A percentile compares a stretch with the other conserved stretches of the same genome.
These are phyloP conservation scores for Nothobranchius kuhntae DNA, from an alignment of 2,113 vertebrate species.

Conservation along the genomic window DNA sequence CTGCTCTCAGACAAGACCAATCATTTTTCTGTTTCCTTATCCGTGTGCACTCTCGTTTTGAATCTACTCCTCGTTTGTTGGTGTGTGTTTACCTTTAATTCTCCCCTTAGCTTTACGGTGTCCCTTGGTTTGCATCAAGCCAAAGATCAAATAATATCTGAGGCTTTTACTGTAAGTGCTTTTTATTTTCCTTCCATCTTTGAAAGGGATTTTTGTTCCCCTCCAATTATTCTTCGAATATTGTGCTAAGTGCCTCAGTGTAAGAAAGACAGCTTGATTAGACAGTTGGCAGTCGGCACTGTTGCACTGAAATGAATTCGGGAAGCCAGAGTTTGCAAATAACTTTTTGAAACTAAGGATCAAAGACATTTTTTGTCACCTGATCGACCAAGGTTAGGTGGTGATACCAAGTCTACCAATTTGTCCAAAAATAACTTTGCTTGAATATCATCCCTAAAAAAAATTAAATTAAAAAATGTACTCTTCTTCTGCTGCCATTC, in stretches of 20 bases:
- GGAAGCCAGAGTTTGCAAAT: conserved; percentile 14
- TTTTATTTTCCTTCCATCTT: conserved; percentile 25
- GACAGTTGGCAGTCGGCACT: conserved; percentile 10
- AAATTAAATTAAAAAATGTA: too few species aligned
- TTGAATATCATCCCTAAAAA: too few species aligned
- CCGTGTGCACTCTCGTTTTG: neutral
- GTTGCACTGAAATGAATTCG: conserved; percentile 17
- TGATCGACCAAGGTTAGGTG: too few species aligned
- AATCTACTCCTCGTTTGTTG: neutral
- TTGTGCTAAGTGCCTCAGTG: conserved; percentile 28
- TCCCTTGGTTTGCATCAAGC: neutral
- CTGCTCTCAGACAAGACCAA: neutral
- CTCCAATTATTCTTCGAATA: conserved; percentile 42
- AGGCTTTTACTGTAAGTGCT: conserved; percentile 40
- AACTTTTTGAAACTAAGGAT: conserved; percentile 36
- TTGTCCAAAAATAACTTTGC: too few species aligned
- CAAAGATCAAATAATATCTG: conserved; percentile 10
- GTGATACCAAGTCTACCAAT: too few species aligned
- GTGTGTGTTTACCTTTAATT: neutral
- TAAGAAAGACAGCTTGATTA: conserved; percentile 42
- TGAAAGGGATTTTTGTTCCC: conserved; percentile 28
- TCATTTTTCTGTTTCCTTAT: neutral
- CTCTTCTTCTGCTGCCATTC: too few species aligned
- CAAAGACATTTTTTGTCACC: neutral
- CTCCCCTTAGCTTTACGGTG: neutral